These are phyloP conservation scores for Drosophila prostipennis DNA, from an alignment of 2,888 invertebrate species.

Conservation along the genomic window DNA sequence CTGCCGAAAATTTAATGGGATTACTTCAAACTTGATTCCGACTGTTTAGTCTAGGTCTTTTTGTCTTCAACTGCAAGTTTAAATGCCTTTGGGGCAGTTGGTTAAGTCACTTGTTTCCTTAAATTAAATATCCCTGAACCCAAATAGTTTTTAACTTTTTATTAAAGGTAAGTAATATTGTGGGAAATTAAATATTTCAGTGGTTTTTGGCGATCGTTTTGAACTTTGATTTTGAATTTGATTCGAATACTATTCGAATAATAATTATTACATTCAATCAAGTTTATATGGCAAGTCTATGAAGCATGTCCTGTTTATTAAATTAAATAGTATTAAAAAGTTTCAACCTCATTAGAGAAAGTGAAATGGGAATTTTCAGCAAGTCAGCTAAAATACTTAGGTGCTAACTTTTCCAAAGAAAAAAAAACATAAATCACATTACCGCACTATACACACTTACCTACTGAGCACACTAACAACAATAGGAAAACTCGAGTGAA, in stretches of 20 bases:
- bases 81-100: conserved; percentile 4
- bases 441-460: conserved; percentile 9
- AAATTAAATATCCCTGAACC: conserved; percentile 4
- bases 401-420: conserved; percentile 20
- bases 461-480: conserved; percentile 5
- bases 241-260: no score
- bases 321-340: conserved; percentile 5
- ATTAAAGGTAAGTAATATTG: neutral
- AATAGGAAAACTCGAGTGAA: conserved; percentile 13
- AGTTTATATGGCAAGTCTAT: neutral
- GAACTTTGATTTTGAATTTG: no score
- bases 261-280: no score
- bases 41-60: conserved; percentile 13
- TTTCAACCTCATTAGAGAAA: neutral
- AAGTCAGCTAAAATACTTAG: conserved; percentile 13
- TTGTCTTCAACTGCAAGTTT: conserved; percentile 4
- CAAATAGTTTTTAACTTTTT: neutral
- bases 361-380: neutral
- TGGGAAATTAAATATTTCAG: neutral
- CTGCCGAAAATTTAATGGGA: conserved; percentile 36
- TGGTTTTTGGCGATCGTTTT: no score
- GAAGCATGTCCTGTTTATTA: neutral
- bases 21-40: conserved; percentile 29
- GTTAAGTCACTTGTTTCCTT: neutral
- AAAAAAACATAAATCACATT: conserved; percentile 22